phyloP scores from a whole-genome alignment of 2,888 invertebrate species.

The Dasypolia templi region DNA sequence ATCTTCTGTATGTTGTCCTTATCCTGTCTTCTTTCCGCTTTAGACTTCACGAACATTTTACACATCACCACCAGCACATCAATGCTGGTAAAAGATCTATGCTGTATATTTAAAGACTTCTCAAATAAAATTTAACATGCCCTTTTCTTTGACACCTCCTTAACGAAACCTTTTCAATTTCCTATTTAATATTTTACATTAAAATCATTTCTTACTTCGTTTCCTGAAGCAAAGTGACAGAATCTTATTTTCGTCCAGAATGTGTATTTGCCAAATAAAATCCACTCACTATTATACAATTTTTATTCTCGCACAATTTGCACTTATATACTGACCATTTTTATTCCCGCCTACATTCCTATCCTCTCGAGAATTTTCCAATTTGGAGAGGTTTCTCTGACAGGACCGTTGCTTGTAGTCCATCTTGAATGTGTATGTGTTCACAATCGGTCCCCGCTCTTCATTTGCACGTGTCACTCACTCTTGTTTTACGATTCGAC shows the following conservation, averaged over 20 bases:
- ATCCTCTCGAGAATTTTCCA: neutral
- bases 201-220: neutral
- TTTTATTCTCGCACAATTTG: neutral
- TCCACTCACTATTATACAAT: neutral
- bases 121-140: neutral
- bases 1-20: conserved; percentile 11
- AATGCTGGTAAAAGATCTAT: neutral
- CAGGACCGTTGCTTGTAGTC: conserved; percentile 4
- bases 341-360: neutral
- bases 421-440: conserved; percentile 32
- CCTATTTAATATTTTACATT: neutral
- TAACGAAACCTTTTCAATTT: neutral
- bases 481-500: conserved; percentile 45
- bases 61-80: too few relatives aligned
- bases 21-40: conserved; percentile 18
- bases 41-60: neutral
- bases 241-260: neutral
- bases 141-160: neutral
- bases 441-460: conserved; percentile 17
- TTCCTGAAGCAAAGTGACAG: neutral
- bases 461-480: conserved; percentile 47
- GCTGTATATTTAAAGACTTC: neutral
- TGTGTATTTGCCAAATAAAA: conserved; percentile 6
- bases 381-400: conserved; percentile 11
- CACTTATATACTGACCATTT: neutral